These are phyloP conservation scores for Acanthis flammea DNA, from an alignment of 2,797 vertebrate species.

Conservation along the genomic window DNA sequence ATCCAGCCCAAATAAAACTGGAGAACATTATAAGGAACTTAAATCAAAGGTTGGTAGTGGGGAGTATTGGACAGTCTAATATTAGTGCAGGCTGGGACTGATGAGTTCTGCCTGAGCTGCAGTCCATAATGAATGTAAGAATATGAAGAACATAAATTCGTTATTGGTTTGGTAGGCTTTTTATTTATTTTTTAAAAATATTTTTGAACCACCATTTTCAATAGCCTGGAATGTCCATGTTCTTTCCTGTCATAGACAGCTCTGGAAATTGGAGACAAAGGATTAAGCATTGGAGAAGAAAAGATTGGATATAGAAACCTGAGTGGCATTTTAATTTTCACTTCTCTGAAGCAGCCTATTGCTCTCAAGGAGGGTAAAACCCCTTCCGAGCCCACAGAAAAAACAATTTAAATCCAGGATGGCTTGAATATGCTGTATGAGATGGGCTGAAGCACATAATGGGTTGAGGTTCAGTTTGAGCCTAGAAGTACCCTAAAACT, in stretches of 20 bases:
- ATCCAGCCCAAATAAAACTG: neutral
- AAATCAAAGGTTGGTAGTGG: neutral
- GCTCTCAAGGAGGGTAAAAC: neutral
- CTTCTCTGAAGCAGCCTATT: neutral
- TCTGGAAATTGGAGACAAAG: neutral
- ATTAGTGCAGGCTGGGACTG: neutral
- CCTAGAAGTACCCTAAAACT: neutral
- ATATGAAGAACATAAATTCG: neutral
- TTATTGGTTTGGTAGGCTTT: neutral
- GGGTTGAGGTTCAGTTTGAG: neutral
- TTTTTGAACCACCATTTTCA: neutral
- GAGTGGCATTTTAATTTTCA: neutral
- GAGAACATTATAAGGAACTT: neutral
- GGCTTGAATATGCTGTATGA: neutral
- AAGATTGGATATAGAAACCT: neutral
- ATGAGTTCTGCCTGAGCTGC: neutral
- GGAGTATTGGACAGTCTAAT: neutral
- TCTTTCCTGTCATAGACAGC: neutral
- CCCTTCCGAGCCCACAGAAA: neutral
- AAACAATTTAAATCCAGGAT: neutral
- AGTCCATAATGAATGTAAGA: neutral
- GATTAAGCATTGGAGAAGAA: neutral
- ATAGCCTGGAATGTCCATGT: fast-evolving
- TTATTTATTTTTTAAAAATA: neutral
- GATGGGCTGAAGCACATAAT: neutral